Conservation (phyloP, 2,113 vertebrate genomes). For the Ptyas mucosa region DNA sequence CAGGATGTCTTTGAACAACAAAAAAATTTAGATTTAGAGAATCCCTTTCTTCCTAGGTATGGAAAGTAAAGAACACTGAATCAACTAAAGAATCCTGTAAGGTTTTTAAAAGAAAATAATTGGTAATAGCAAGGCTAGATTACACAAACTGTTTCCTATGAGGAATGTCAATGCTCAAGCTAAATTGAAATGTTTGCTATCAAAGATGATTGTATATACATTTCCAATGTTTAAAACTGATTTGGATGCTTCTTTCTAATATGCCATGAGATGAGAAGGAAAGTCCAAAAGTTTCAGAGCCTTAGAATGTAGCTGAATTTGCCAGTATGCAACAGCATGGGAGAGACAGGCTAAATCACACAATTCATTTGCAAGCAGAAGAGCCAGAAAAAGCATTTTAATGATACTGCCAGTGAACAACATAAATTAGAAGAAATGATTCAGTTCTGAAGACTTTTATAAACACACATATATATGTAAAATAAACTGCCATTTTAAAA, state of each 20-base stretch:
- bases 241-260: not conserved
- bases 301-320: not conserved
- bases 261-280: not conserved
- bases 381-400: not conserved
- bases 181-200: not conserved
- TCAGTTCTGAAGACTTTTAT: not conserved
- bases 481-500: not conserved
- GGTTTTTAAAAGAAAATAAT: not conserved
- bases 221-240: not conserved
- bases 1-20: not conserved
- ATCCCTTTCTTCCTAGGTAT: not conserved
- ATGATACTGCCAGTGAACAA: not conserved
- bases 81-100: not conserved
- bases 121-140: not conserved
- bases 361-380: not conserved
- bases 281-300: not conserved
- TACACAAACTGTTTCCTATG: not conserved
- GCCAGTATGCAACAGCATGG: not conserved
- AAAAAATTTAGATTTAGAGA: not conserved
- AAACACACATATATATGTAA: not conserved
- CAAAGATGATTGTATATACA: not conserved
- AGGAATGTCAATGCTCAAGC: not conserved
- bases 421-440: not conserved
- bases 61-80: not conserved
- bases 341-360: not conserved